phyloP scores from a whole-genome alignment of 2,113 vertebrate species.

The Triplophysa tibetana region DNA sequence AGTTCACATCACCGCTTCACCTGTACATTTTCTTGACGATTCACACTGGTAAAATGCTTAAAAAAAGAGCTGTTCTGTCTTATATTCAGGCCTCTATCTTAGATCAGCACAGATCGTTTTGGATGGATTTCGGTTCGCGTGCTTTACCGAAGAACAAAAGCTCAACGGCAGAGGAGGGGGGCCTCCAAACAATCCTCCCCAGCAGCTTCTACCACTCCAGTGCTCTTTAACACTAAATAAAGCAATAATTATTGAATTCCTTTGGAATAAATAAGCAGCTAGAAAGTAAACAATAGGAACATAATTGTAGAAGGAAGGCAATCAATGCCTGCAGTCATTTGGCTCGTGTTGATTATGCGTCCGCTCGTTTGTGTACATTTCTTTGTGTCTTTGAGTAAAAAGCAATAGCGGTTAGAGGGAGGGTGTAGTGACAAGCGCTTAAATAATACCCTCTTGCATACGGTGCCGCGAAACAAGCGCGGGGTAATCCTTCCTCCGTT shows the following conservation, averaged over 20 bases:
- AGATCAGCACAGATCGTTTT: conserved; percentile 21
- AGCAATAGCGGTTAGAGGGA: conserved; percentile 43
- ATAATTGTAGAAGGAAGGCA: conserved; percentile 97
- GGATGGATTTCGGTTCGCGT: conserved; percentile 63
- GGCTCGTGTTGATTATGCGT: conserved; percentile 98
- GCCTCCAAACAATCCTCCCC: conserved; percentile 76
- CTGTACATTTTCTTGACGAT: too few relatives aligned
- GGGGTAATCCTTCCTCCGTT: conserved; percentile 87
- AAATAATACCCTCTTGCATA: conserved; percentile 81
- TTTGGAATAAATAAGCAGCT: conserved; percentile 98
- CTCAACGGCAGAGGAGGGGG: conserved; percentile 51
- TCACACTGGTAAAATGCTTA: not conserved
- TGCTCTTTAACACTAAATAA: conserved; percentile 99
- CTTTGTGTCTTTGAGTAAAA: conserved; percentile 55
- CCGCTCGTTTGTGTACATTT: conserved; percentile 69
- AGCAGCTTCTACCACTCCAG: conserved; percentile 81
- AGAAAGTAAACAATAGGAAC: conserved; percentile 99
- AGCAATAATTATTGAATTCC: conserved; percentile 99
- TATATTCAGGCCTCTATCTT: not conserved
- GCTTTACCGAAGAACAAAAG: conserved; percentile 33
- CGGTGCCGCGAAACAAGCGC: conserved; percentile 73
- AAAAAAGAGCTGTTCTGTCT: not conserved
- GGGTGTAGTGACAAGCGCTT: conserved; percentile 69
- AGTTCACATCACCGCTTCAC: not conserved
- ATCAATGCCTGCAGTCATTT: conserved; percentile 99